Percentiles rank a stretch among this genome's conserved stretches.
Conservation (phyloP, 2,797 vertebrate genomes). For the Rhinichthys osculus region DNA sequence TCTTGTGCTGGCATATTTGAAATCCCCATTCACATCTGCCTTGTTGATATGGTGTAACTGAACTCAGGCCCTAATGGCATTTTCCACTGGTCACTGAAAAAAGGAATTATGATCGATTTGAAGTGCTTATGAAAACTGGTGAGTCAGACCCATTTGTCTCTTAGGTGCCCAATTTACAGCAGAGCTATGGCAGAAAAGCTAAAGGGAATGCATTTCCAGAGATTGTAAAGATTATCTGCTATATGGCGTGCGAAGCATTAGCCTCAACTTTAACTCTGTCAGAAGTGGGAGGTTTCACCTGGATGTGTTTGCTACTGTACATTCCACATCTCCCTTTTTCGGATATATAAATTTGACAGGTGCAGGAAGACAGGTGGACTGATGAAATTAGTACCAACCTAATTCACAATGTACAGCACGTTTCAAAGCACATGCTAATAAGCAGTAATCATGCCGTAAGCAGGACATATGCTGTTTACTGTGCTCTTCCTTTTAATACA, state of each 20-base stretch:
- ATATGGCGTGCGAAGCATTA: conserved; percentile 36
- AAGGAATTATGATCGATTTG: conserved; percentile 52
- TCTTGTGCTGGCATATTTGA: conserved; percentile 65
- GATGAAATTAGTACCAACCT: not conserved
- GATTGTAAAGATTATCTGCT: conserved; percentile 37
- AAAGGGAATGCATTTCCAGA: conserved; percentile 46
- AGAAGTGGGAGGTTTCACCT: conserved; percentile 28
- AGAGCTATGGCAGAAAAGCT: conserved; percentile 46
- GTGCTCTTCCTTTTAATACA: too few species aligned
- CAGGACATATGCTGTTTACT: not conserved
- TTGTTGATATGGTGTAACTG: conserved; percentile 46
- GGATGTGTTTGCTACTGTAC: not conserved
- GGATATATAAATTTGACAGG: not conserved
- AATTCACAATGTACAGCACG: not conserved
- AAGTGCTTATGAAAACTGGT: conserved; percentile 56
- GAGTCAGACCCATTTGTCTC: conserved; percentile 54
- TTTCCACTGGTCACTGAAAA: conserved; percentile 53
- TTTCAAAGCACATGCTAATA: conserved; percentile 1
- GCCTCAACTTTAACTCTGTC: conserved; percentile 27
- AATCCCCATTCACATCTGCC: conserved; percentile 42
- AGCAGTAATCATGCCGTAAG: not conserved
- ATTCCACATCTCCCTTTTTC: not conserved
- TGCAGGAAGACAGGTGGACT: conserved; percentile 14
- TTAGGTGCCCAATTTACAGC: conserved; percentile 47
- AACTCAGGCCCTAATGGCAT: conserved; percentile 47